Evolutionary conservation across 2,888 invertebrate species (phyloP), one percentile per base, ranked within the genome.

Genomic region (Eupithecia exiguata): DNA sequence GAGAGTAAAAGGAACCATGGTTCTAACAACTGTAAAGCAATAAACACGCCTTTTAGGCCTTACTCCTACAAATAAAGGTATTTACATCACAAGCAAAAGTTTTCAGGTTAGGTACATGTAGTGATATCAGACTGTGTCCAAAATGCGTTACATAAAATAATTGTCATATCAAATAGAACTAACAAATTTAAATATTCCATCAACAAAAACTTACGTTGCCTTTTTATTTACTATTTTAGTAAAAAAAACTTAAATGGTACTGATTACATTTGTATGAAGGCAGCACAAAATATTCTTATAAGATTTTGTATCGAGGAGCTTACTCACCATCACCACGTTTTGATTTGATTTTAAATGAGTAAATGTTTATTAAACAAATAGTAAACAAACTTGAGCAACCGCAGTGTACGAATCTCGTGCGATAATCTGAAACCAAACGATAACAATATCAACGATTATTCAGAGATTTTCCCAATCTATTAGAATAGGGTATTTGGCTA

Each of bases 21-120:
- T 46, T 46, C n/a, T 16, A 68, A 38, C 14, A 38, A 67, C 69
- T 35, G 75, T 75, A 73, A 74, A 68, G 40, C 74, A 53, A 53
- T 53, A 49, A 38, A 46, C 4, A 40, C 63, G 76, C 78, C 79
- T 78, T 77, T 68, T 30, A 78, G 79, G 77, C 77, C 72, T 74
- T 43, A 71, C 40, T 68, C 69, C 30, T 35, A 63, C 16, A 35
- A 18, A 18, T 35, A 36, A 63, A 30, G 30, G 63, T 63, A 63
- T 63, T 63, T 63, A 63, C 63, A 21, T 21, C 53, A 21, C 21
- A 21, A 3, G 53, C 53, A n/a, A 10, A 21, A 61, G 61, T 30
- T 61, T 61, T 49, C 4, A 16, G 40, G 49, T 49, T 43, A 16
- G 40, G 12, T 46, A 49, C 21, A 53, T 9, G 21, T 10, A 10